Percentiles rank a stretch among this genome's conserved stretches.
These are phyloP conservation scores for Podotricha telesiphe DNA, from an alignment of 2,888 invertebrate genomes.

Conservation along the genomic window DNA sequence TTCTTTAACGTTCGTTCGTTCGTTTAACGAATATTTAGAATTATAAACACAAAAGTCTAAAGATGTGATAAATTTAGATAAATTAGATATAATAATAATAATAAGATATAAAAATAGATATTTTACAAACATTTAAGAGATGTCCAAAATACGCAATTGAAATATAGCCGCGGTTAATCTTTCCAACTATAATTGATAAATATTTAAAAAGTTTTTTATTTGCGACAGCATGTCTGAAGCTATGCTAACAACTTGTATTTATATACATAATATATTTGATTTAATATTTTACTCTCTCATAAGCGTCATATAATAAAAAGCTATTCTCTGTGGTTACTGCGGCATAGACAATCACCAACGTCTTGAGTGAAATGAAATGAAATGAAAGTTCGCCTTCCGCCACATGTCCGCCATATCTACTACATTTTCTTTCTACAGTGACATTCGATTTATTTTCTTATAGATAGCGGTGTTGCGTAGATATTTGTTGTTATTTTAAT, in stretches of 20 bases:
- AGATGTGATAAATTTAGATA: no score
- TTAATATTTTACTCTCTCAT: not conserved
- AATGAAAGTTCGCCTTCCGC: conserved; percentile 74
- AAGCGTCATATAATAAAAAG: not conserved
- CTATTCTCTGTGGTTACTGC: conserved; percentile 45
- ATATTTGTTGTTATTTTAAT: conserved; percentile 77
- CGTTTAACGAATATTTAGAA: no score
- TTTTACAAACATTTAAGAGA: no score
- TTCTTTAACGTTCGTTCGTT: no score
- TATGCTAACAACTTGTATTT: not conserved
- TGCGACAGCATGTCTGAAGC: no score
- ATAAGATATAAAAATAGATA: no score
- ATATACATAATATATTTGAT: not conserved
- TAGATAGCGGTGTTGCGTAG: conserved; percentile 72
- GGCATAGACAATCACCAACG: conserved; percentile 48
- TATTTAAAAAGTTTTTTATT: no score
- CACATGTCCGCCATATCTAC: conserved; percentile 81
- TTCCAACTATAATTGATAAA: no score
- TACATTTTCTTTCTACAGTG: conserved; percentile 76
- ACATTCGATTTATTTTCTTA: conserved; percentile 79
- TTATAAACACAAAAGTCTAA: no score
- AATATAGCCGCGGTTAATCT: no score
- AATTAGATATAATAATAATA: no score
- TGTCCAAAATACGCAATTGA: no score
- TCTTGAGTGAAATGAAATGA: conserved; percentile 61